Percentiles rank a stretch among this genome's conserved stretches.
These are phyloP conservation scores for Xiphydria camelus DNA, from an alignment of 2,888 invertebrate genomes.

Conservation along the genomic window DNA sequence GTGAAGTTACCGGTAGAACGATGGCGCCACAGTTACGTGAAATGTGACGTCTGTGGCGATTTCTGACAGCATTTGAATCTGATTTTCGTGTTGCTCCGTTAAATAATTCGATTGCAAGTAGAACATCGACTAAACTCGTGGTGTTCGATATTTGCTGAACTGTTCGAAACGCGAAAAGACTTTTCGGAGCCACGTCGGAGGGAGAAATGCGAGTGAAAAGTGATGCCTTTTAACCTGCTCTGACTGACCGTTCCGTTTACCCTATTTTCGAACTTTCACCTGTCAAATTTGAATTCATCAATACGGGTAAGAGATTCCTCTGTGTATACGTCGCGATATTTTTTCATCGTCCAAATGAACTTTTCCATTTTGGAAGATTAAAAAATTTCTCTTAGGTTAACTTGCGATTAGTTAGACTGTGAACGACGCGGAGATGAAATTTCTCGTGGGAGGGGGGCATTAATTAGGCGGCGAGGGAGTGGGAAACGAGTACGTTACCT, in stretches of 20 bases:
- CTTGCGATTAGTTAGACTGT: conserved; percentile 11
- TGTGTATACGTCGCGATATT: background rate
- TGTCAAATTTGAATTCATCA: conserved; percentile 5
- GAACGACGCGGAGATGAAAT: conserved; percentile 22
- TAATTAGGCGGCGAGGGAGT: conserved; percentile 42
- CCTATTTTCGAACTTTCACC: conserved; percentile 15
- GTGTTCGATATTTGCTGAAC: no score
- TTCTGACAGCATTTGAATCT: conserved; percentile 37
- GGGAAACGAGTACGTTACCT: no score
- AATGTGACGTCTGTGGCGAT: conserved; percentile 37
- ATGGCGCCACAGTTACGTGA: conserved; percentile 36
- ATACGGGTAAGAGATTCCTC: background rate
- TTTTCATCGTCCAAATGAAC: background rate
- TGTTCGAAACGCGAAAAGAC: no score
- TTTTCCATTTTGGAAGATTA: background rate
- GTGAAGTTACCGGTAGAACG: conserved; percentile 5
- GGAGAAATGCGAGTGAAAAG: background rate
- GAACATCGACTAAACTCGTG: no score
- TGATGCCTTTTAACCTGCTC: conserved; percentile 14
- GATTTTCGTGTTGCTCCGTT: conserved; percentile 8
- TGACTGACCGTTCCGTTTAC: conserved; percentile 12
- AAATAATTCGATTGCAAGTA: no score
- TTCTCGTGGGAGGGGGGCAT: conserved; percentile 35
- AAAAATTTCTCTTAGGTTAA: conserved; percentile 27
- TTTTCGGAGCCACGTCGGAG: no score